A percentile compares a stretch with the other conserved stretches of the same genome.
Conservation (phyloP, 1,140 invertebrate genomes). For the Heliconius hewitsoni region DNA sequence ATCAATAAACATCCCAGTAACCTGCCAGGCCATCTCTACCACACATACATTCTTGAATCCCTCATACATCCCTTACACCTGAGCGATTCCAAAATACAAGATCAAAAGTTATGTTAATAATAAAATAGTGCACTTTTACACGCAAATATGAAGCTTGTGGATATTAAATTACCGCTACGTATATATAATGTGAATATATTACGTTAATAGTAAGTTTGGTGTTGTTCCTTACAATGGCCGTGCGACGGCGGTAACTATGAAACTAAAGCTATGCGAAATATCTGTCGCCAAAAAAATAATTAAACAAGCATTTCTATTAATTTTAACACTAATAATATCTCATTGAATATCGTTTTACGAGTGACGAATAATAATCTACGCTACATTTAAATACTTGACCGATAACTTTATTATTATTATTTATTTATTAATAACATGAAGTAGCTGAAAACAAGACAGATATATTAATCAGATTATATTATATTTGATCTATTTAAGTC, state of each 20-base stretch:
- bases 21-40: constrained; percentile 56
- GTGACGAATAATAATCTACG: constrained; percentile 16
- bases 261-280: constrained; percentile 46
- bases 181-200: constrained; percentile 37
- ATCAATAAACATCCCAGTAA: constrained; percentile 68
- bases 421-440: constrained; percentile 8
- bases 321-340: constrained; percentile 64
- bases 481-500: constrained; percentile 33
- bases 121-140: constrained; percentile 69
- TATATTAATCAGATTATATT: background rate
- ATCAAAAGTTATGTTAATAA: constrained; percentile 62
- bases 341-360: constrained; percentile 65
- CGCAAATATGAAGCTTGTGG: constrained; percentile 46
- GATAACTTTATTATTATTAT: background rate
- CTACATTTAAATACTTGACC: constrained; percentile 17
- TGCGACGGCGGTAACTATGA: constrained; percentile 62
- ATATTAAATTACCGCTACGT: constrained; percentile 42
- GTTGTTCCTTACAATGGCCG: constrained; percentile 71
- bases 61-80: constrained; percentile 55
- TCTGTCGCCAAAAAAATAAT: constrained; percentile 48
- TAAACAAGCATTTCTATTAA: constrained; percentile 31
- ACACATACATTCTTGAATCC: constrained; percentile 46
- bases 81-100: constrained; percentile 67
- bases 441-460: background rate
- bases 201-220: constrained; percentile 53